phyloP scores from a whole-genome alignment of 2,797 vertebrate species.

The Pteropus rufus region DNA sequence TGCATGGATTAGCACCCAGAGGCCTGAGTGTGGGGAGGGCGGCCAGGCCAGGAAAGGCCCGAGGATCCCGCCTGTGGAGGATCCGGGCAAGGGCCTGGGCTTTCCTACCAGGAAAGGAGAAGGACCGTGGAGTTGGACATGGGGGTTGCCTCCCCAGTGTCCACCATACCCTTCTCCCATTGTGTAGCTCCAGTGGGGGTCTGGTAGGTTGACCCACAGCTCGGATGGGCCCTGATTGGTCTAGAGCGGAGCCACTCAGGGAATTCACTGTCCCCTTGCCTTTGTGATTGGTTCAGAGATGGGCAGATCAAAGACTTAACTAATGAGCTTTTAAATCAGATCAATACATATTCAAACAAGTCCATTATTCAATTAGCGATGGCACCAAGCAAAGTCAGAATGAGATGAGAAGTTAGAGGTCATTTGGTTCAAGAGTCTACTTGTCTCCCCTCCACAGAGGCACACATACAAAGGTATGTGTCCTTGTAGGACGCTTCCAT shows the following conservation, averaged over 20 bases:
- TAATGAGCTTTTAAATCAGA: too few species aligned
- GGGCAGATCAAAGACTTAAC: not conserved
- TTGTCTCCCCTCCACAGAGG: too few species aligned
- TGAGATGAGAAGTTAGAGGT: too few species aligned
- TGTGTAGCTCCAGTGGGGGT: too few species aligned
- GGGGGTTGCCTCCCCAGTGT: not conserved
- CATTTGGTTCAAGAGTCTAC: too few species aligned
- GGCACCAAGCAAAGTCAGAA: too few species aligned
- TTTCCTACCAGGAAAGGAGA: not conserved
- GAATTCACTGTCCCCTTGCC: not conserved
- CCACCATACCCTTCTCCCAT: accelerated
- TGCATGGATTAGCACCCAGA: not conserved
- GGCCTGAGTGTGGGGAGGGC: not conserved
- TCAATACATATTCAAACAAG: too few species aligned
- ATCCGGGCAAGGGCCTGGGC: not conserved
- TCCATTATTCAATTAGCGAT: too few species aligned
- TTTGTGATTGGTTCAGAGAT: not conserved
- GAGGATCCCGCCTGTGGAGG: not conserved
- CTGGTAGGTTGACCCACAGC: too few species aligned
- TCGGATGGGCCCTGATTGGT: not conserved
- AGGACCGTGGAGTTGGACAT: not conserved
- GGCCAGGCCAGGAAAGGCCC: not conserved
- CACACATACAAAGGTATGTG: too few species aligned
- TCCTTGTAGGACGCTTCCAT: too few species aligned
- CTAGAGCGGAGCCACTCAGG: not conserved